These are phyloP conservation scores for Ophiodon elongatus DNA, from an alignment of 2,113 vertebrate genomes.

Conservation along the genomic window DNA sequence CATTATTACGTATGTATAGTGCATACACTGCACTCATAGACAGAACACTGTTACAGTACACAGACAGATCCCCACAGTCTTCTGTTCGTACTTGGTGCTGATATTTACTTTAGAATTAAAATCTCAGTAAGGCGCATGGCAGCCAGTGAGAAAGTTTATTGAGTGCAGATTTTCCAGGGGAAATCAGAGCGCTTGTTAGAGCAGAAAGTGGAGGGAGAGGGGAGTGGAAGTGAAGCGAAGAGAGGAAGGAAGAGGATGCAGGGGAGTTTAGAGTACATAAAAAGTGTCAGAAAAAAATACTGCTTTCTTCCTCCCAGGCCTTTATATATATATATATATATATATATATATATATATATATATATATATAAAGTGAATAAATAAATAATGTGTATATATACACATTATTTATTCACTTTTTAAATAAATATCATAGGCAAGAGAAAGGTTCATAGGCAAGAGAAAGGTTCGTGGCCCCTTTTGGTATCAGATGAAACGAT, in stretches of 20 bases:
- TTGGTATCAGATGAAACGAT: background rate
- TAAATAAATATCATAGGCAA: too few relatives aligned
- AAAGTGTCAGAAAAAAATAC: slow-evolving; percentile 69
- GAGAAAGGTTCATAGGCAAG: too few relatives aligned
- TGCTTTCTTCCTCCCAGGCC: slow-evolving; percentile 42
- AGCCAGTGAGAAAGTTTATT: slow-evolving; percentile 61
- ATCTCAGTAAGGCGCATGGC: slow-evolving; percentile 48
- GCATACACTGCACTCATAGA: slow-evolving; percentile 16
- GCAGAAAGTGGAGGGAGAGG: slow-evolving; percentile 69
- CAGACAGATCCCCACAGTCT: slow-evolving; percentile 1
- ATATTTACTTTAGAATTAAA: slow-evolving; percentile 64
- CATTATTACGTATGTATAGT: background rate
- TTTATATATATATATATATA: slow-evolving; percentile 14
- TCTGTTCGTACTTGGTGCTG: slow-evolving; percentile 38
- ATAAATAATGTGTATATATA: too few relatives aligned
- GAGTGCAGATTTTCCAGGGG: slow-evolving; percentile 78
- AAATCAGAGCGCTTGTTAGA: slow-evolving; percentile 78
- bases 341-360: background rate
- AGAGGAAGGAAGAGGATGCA: slow-evolving; percentile 68
- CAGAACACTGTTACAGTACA: background rate
- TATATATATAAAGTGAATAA: too few relatives aligned
- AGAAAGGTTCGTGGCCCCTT: background rate
- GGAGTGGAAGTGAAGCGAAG: slow-evolving; percentile 61
- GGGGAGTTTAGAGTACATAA: slow-evolving; percentile 67
- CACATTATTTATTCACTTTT: too few relatives aligned